Base-by-base conservation (phyloP, 37 sponge, comb jelly and placozoan species). In the Crambe crambe region DNA sequence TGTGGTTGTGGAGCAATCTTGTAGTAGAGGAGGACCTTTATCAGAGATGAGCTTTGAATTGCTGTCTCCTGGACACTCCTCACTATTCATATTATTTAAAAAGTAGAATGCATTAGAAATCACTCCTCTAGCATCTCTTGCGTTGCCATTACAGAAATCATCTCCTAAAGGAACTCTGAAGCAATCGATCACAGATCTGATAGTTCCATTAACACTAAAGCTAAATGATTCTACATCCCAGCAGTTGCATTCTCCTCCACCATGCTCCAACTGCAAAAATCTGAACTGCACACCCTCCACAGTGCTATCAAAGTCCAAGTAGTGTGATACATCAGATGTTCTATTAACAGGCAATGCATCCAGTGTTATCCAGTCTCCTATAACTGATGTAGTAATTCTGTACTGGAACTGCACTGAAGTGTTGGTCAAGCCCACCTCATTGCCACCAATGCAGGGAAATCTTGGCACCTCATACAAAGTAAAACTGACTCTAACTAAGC, bases 231-330 rank as follows among this genome's bases (percentile, higher is more conserved):
- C n/a, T n/a, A 60, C 20, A 37, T 23, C 66, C 78, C 62, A 77
- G 64, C 65, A 65, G 64, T 63, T 42, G 32, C 78, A 77, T 22
- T 0, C 20, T 23, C 65, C 66, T 1, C 78, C 78, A 25, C 54
- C 65, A 60, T 77, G 78, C 43, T 77, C 78, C 31, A 40, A 30
- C 47, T 77, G 78, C 12, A 64, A 18, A 62, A 77, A 20, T 12
- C 32, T 23, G 32, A 64, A 65, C 63, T 77, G 64, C 3, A 60
- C 39, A 17, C 18, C 39, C 42, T 51, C 58, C 25, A 29, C 63
- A 61, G 18, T 61, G 63, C 12, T 12, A 47, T 6, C 51, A 6
- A 47, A 47, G 51, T n/a, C n/a, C n/a, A n/a, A n/a, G n/a, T n/a
- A n/a, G n/a, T n/a, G n/a, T n/a, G n/a, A n/a, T n/a, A n/a, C n/a